Base-by-base conservation (phyloP, 2,888 invertebrate genomes). In the Belgica antarctica region DNA sequence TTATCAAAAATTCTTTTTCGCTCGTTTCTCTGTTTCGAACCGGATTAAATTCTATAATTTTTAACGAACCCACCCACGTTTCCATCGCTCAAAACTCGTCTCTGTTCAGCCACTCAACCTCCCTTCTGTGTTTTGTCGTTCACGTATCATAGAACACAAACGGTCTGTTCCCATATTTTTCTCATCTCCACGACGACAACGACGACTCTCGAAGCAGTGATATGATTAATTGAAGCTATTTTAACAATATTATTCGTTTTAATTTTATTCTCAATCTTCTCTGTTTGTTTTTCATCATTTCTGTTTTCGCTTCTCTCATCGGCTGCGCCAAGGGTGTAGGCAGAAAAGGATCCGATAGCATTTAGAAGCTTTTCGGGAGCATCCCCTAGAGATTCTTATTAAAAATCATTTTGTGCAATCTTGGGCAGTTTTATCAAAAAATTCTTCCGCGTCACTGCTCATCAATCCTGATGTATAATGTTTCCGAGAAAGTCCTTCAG, bases 151-250 rank as follows among this genome's bases (percentile, higher is more conserved):
- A 62, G 62, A 3, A 62, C 61, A 61, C n/a, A n/a, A n/a, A 61
- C 15, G 27, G 7, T 61, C n/a, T 10, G n/a, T n/a, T n/a, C n/a
- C n/a, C n/a, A n/a, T n/a, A n/a, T 17, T 4, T 24, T 22, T 61
- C 28, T 25, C 27, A 12, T 15, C 28, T 19, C 27, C 15, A 1
- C 1, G 28, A 25, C 17, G 24, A 57, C 24, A 17, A 24, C 24
- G 41, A n/a, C n/a, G 41, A 19, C 52, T 62, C 59, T 25, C 27
- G 10, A n/a, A 12, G 15, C 28, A 28, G 12, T 62, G 34, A 62
- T 62, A 62, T 62, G 62, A 62, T 62, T 62, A 62, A 62, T 62
- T 31, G 62, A 62, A 34, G 62, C 34, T 34, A 62, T 62, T 62
- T 62, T 62, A 59, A 59, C 27, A 59, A 59, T 59, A 25, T 59